A percentile compares a stretch with the other conserved stretches of the same genome.
Evolutionary conservation across 2,797 vertebrate genomes (phyloP).

Genomic region (Xenops minutus): DNA sequence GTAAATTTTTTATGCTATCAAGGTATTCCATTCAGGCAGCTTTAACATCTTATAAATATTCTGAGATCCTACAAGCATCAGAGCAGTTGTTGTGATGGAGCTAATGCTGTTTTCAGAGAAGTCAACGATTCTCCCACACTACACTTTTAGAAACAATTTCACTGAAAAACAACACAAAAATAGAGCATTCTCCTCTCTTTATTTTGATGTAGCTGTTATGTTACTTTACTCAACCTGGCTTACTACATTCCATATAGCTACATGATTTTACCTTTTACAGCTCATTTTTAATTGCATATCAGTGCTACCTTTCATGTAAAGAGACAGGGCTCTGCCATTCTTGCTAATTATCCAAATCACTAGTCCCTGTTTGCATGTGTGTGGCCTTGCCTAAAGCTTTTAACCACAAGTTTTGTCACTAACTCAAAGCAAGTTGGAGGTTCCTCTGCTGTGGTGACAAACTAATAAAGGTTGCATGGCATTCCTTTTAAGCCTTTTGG

Average conservation of each 20-base stretch:
- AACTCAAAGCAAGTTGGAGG: conserved; percentile 74
- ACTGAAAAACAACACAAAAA: neutral
- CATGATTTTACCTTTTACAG: conserved; percentile 40
- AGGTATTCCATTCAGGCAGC: neutral
- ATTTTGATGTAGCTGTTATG: neutral
- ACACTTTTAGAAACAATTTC: neutral
- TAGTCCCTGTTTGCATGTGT: conserved; percentile 62
- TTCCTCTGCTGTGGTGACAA: conserved; percentile 48
- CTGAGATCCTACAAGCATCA: neutral
- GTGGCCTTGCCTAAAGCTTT: conserved; percentile 76
- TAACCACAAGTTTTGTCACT: conserved; percentile 69
- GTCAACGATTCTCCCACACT: neutral
- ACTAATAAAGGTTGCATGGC: conserved; percentile 71
- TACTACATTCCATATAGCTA: neutral
- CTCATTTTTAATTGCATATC: conserved; percentile 77
- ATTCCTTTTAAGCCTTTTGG: conserved; percentile 60
- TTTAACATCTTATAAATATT: neutral
- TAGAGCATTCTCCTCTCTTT: neutral
- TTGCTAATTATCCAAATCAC: conserved; percentile 78
- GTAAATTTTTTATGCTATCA: neutral
- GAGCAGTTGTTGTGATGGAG: neutral
- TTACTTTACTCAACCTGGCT: conserved; percentile 37
- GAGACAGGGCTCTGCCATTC: conserved; percentile 72
- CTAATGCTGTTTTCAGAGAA: neutral
- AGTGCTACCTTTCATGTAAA: conserved; percentile 71